These are phyloP conservation scores for Chelonus insularis DNA, from an alignment of 1,140 invertebrate species.

Conservation along the genomic window DNA sequence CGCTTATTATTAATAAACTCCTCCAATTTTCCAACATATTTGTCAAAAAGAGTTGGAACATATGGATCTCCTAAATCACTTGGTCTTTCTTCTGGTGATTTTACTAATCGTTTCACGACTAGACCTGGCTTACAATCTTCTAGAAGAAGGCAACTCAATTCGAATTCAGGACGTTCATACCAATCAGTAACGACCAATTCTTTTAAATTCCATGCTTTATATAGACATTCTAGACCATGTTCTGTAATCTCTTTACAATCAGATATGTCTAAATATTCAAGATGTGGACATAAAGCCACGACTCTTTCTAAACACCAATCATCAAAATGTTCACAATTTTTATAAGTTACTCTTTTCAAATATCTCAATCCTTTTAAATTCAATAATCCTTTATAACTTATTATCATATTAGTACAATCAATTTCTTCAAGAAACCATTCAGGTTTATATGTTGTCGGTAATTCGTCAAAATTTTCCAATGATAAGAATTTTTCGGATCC, in stretches of 20 bases:
- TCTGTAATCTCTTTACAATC: conserved; percentile 68
- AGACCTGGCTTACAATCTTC: conserved; percentile 57
- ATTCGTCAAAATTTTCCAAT: conserved; percentile 56
- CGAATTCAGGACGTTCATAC: conserved; percentile 47
- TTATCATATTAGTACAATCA: conserved; percentile 65
- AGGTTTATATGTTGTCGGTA: conserved; percentile 64
- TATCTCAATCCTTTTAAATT: conserved; percentile 66
- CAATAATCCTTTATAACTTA: conserved; percentile 74
- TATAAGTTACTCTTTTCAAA: conserved; percentile 69
- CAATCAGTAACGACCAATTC: conserved; percentile 60
- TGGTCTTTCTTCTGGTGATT: too few species aligned
- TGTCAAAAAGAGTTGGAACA: too few species aligned
- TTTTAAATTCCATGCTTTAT: conserved; percentile 64
- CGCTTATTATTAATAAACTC: background rate
- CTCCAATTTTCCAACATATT: too few species aligned
- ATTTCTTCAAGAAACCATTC: conserved; percentile 68
- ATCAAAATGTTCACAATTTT: conserved; percentile 67
- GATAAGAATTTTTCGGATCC: conserved; percentile 61
- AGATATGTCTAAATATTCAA: conserved; percentile 77
- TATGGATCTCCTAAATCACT: too few species aligned
- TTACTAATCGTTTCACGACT: too few species aligned
- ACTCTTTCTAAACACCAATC: conserved; percentile 78
- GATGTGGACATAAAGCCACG: conserved; percentile 60
- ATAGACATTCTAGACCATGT: conserved; percentile 68
- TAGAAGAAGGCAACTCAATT: conserved; percentile 64